Evolutionary conservation across 2,113 vertebrate species (phyloP).

Genomic region (Semicossyphus pulcher): DNA sequence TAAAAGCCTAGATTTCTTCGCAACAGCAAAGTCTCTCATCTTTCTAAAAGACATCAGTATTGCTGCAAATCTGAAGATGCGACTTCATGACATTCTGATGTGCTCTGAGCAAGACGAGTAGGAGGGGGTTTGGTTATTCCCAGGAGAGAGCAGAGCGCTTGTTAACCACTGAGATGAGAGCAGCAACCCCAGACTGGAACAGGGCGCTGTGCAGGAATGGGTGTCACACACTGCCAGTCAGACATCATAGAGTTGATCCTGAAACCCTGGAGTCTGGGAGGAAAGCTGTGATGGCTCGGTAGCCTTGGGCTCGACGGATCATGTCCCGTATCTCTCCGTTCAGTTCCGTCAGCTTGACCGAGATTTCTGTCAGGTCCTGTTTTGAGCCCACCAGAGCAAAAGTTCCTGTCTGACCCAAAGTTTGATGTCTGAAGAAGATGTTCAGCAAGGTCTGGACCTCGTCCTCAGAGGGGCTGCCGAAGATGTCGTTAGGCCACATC

Average conservation of each 20-base stretch:
- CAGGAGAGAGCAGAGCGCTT: conserved; percentile 79
- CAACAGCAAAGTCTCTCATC: conserved; percentile 66
- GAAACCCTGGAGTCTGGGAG: conserved; percentile 92
- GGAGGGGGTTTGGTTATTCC: conserved; percentile 82
- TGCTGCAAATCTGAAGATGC: conserved; percentile 84
- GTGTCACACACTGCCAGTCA: conserved; percentile 64
- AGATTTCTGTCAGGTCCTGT: conserved; percentile 94
- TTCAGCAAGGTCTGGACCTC: conserved; percentile 96
- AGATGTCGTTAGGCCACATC: conserved; percentile 95
- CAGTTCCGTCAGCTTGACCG: conserved; percentile 92
- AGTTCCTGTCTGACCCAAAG: conserved; percentile 94
- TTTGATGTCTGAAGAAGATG: conserved; percentile 97
- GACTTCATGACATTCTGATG: conserved; percentile 75
- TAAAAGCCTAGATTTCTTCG: conserved; percentile 74
- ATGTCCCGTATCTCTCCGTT: conserved; percentile 95
- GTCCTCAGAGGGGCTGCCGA: conserved; percentile 92
- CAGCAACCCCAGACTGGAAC: conserved; percentile 83
- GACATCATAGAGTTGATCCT: conserved; percentile 92
- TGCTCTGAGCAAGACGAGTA: conserved; percentile 80
- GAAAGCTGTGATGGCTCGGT: conserved; percentile 90
- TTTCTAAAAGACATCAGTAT: conserved; percentile 81
- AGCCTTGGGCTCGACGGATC: conserved; percentile 91
- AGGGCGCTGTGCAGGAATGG: conserved; percentile 11
- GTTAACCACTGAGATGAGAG: conserved; percentile 78
- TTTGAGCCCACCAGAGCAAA: conserved; percentile 95